Evolutionary conservation across 2,113 vertebrate species (phyloP), one percentile per base, ranked within the genome.

Genomic region (Dasypus novemcinctus): DNA sequence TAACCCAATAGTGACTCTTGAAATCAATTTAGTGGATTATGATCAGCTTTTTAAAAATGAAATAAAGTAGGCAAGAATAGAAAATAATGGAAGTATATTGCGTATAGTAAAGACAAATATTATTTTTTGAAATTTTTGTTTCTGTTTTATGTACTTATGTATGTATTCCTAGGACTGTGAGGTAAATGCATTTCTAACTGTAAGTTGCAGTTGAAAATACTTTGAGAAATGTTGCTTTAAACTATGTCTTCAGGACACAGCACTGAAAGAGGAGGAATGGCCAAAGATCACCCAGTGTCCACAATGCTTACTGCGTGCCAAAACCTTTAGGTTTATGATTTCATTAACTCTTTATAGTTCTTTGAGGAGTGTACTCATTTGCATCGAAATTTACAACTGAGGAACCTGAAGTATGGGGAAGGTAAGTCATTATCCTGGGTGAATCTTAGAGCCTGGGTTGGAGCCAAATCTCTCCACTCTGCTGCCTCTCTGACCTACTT

Each of bases 1-100:
- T 18, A 68, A 59, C 68, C n/a, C 74, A 74, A 3, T 14, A n/a
- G 64, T 66, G 52, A 92, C 38, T 75, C 61, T 75, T 69, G 2
- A 69, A 61, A 63, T 83, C 23, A 90, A 13, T 74, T 79, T 72
- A 72, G 33, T 81, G 59, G 38, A 68, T 85, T 79, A 61, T 66
- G 9, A n/a, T 36, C 46, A 84, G 54, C 17, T 82, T 69, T 91
- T 36, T 25, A 12, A 79, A 74, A 90, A 21, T 38, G 31, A 90
- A 91, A 41, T 85, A 36, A 74, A 74, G 43, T 54, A 33, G 78
- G 81, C 57, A 69, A 84, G 21, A 49, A 43, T 78, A 12, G 11
- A 78, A 79, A 81, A 49, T 88, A 72, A 92, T 68, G 23, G 17
- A 49, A 18, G 54, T 63, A 9, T 25, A 49, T 33, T 66, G 46